Base-by-base conservation (phyloP, 2,113 vertebrate genomes). In the Parotia lawesii region DNA sequence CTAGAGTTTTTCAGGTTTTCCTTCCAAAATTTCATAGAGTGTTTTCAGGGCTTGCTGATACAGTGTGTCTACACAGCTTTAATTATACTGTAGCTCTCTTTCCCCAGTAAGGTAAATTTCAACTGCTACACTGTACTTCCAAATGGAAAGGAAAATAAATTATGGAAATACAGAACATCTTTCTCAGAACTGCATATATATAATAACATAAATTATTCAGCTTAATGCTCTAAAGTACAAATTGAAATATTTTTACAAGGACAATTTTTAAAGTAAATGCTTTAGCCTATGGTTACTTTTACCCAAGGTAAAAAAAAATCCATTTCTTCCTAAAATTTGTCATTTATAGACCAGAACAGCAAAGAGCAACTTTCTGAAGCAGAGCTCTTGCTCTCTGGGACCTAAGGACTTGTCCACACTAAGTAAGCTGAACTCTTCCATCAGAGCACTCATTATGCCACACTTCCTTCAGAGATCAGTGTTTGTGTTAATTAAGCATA, bases 401-500 rank as follows among this genome's bases (percentile, higher is more conserved):
- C 66, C 28, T 40, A 47, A 70, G 64, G 73, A 44, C 35, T 37
- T 54, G n/a, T 22, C 62, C 58, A 20, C 66, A 33, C 22, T 29
- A 37, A 51, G 29, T 4, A 51, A 75, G 57, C 40, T 69, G 44
- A 89, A 72, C n/a, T 58, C 45, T 25, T 60, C 53, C 6, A 2
- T 58, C 74, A 45, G 11, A 76, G 66, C 28, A 2, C 45, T 93
- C 10, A 9, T 76, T 87, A 82, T 22, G 35, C 48, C 90, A 89
- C 53, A 3, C 28, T 65, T 51, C 76, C 74, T 69, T 60, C 81
- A 61, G 48, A 87, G 66, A 79, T 50, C 44, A 42, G 37, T 53
- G 62, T 65, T 93, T 64, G 85, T 45, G 78, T 85, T 91, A 95
- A 96, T 93, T 94, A 96, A 91, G 45, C 81, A 91, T 61, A 79